These are phyloP conservation scores for Agrotis exclamationis DNA, from an alignment of 2,888 invertebrate species.

Conservation along the genomic window DNA sequence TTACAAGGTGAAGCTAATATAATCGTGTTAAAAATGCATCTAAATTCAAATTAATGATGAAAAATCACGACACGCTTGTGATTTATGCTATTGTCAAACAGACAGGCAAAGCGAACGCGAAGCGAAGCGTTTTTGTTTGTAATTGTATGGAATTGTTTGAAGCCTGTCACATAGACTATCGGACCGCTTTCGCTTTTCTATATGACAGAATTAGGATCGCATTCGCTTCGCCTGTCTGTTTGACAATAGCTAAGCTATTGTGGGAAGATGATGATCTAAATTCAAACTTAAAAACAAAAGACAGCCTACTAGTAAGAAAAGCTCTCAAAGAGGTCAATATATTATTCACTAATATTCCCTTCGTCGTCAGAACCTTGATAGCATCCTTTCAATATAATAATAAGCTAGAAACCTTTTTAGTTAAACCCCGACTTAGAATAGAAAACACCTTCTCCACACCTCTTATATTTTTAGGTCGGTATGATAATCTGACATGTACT, in stretches of 20 bases:
- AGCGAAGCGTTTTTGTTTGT: no score
- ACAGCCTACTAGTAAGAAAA: not conserved
- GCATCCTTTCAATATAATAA: not conserved
- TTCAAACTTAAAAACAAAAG: not conserved
- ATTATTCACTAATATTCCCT: conserved; percentile 8
- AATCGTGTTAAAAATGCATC: not conserved
- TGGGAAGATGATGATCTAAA: conserved; percentile 1
- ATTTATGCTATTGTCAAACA: no score
- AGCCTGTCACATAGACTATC: no score
- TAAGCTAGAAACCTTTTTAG: conserved; percentile 28
- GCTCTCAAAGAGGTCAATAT: not conserved
- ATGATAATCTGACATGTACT: conserved; percentile 41
- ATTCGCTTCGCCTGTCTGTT: no score
- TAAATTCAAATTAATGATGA: not conserved
- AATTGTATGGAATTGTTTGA: no score
- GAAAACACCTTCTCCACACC: conserved; percentile 25
- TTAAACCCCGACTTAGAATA: conserved; percentile 23
- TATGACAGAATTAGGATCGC: no score
- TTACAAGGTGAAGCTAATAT: no score
- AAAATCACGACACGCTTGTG: no score
- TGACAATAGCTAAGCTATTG: no score
- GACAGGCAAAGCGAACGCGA: no score
- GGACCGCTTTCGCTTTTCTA: no score
- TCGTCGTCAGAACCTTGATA: conserved; percentile 3
- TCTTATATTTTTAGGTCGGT: conserved; percentile 34